Evolutionary conservation across 1,140 invertebrate species (phyloP).

Genomic region (Leucophenga varia): DNA sequence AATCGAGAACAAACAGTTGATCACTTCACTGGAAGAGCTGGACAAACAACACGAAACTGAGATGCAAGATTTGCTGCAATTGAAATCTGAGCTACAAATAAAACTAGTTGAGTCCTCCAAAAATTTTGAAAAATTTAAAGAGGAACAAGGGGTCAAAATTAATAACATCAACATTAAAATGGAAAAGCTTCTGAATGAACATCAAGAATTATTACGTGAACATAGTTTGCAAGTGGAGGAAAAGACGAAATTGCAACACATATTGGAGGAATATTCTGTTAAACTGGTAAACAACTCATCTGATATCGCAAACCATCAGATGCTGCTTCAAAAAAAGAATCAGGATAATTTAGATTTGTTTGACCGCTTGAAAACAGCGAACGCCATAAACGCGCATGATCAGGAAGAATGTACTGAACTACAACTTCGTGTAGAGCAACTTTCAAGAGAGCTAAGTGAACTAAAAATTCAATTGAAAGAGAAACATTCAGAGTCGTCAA

Average conservation of each 20-base stretch:
- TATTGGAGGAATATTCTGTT: slow-evolving; percentile 19
- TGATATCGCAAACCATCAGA: slow-evolving; percentile 41
- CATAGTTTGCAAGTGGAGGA: no score
- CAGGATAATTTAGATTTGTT: slow-evolving; percentile 37
- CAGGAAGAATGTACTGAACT: slow-evolving; percentile 20
- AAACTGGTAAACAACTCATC: slow-evolving; percentile 26
- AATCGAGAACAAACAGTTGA: slow-evolving; percentile 61
- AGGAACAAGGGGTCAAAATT: slow-evolving; percentile 35
- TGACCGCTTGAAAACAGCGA: slow-evolving; percentile 35
- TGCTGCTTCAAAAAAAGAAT: slow-evolving; percentile 37
- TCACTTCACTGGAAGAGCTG: slow-evolving; percentile 68
- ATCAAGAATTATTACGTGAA: no score
- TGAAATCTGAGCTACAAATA: slow-evolving; percentile 67
- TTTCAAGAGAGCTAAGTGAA: slow-evolving; percentile 30
- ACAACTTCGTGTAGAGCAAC: slow-evolving; percentile 10
- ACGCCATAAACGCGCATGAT: slow-evolving; percentile 13
- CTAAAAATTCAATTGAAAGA: slow-evolving; percentile 31
- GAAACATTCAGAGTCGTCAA: slow-evolving; percentile 50
- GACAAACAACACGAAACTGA: slow-evolving; percentile 71
- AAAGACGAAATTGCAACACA: slow-evolving; percentile 18
- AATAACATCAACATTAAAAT: slow-evolving; percentile 37
- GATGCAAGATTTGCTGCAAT: slow-evolving; percentile 63
- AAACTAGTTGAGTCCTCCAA: slow-evolving; percentile 55
- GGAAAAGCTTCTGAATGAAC: no score
- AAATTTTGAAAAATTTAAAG: slow-evolving; percentile 14